phyloP scores from a whole-genome alignment of 64 coral and sea anemone genomes.

The Cladopsammia gracilis region DNA sequence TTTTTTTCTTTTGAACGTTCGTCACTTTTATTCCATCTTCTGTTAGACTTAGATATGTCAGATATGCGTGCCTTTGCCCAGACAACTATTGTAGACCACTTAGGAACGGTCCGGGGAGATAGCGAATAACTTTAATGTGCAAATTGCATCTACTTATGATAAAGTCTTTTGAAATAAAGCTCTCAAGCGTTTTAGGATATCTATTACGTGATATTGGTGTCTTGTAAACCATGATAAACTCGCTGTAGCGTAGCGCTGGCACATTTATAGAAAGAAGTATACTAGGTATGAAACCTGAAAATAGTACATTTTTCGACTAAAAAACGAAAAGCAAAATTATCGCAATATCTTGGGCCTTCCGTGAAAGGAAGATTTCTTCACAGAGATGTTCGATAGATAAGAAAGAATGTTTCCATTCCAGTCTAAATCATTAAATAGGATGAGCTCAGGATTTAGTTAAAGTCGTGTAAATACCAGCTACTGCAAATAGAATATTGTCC shows the following conservation, averaged over 20 bases:
- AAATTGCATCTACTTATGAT: constrained; percentile 52
- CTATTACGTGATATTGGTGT: constrained; percentile 10
- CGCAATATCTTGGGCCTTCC: neutral
- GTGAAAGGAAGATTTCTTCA: neutral
- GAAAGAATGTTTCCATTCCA: neutral
- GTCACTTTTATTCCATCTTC: neutral
- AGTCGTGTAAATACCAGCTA: neutral
- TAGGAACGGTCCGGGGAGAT: neutral
- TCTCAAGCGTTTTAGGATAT: constrained; percentile 2
- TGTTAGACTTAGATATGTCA: neutral
- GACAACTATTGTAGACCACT: neutral
- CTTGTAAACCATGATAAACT: neutral
- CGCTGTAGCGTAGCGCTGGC: too few species aligned
- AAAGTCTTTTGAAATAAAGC: constrained; percentile 27
- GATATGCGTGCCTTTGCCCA: neutral
- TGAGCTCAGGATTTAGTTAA: neutral
- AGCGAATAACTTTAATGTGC: constrained; percentile 28
- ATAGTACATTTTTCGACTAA: neutral
- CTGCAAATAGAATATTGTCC: neutral
- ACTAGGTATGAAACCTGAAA: neutral
- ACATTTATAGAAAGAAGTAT: too few species aligned
- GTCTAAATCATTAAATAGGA: neutral
- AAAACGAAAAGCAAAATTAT: neutral
- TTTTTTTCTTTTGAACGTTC: neutral
- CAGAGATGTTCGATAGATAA: neutral